Evolutionary conservation across 2,888 invertebrate species (phyloP).

Genomic region (Plagodis pulveraria): DNA sequence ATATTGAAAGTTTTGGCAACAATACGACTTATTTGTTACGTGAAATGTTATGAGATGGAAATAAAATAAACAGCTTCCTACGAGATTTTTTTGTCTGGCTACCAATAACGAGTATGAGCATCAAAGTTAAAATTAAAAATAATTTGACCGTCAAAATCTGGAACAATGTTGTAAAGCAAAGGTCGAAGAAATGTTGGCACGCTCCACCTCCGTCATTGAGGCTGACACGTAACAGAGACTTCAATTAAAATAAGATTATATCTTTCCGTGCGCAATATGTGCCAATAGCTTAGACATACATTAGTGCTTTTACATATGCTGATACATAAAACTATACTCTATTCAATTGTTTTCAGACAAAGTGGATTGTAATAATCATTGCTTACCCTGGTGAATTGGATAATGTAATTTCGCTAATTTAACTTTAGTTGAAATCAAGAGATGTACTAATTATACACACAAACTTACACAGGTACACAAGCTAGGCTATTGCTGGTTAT

Average conservation of each 20-base stretch:
- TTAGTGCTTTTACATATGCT: conserved; percentile 6
- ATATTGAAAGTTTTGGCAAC: conserved; percentile 23
- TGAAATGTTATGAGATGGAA: conserved; percentile 17
- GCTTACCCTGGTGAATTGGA: too few relatives aligned
- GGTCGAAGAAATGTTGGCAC: conserved; percentile 79
- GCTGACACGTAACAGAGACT: conserved; percentile 38
- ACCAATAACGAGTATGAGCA: conserved; percentile 21
- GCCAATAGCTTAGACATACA: conserved; percentile 45
- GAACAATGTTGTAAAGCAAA: conserved; percentile 71
- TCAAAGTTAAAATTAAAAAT: conserved; percentile 59
- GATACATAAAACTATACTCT: too few relatives aligned
- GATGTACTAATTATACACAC: too few relatives aligned
- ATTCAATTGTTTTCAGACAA: too few relatives aligned
- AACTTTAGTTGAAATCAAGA: too few relatives aligned
- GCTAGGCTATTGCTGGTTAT: too few relatives aligned
- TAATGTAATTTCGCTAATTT: too few relatives aligned
- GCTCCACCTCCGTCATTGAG: conserved; percentile 46
- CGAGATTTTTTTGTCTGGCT: conserved; percentile 7
- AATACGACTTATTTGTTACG: conserved; percentile 24
- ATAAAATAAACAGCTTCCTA: conserved; percentile 14
- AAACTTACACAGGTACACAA: too few relatives aligned
- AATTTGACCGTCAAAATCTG: conserved; percentile 75
- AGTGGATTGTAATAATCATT: too few relatives aligned
- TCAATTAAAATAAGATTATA: conserved; percentile 60
- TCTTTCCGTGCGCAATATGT: conserved; percentile 47